Evolutionary conservation across 2,113 vertebrate species (phyloP).

Genomic region (Diadophis punctatus): DNA sequence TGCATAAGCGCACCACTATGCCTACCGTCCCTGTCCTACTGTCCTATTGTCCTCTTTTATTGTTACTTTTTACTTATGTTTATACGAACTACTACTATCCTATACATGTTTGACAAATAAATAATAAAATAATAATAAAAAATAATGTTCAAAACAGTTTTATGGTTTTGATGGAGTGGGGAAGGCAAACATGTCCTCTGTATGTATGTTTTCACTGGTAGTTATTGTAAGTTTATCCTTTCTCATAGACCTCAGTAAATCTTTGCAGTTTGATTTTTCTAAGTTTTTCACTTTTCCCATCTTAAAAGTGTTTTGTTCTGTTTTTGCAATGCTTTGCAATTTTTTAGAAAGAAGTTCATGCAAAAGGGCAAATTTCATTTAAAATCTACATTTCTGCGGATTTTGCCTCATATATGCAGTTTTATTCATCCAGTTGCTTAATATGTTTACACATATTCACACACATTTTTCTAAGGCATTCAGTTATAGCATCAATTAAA

Average conservation of each 20-base stretch:
- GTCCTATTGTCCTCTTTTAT: too few species aligned
- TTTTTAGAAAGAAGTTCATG: not conserved
- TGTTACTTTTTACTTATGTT: too few species aligned
- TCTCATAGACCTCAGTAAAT: not conserved
- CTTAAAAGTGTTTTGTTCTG: not conserved
- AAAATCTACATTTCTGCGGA: not conserved
- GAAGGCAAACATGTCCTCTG: not conserved
- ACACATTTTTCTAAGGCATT: not conserved
- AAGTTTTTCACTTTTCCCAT: not conserved
- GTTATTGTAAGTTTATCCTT: not conserved
- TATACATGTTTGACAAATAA: too few species aligned
- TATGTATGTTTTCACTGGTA: not conserved
- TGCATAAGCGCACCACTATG: too few species aligned
- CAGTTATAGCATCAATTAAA: not conserved
- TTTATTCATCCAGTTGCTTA: not conserved
- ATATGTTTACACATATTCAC: not conserved
- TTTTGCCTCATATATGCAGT: not conserved
- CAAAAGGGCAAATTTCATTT: not conserved
- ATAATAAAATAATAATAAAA: too few species aligned
- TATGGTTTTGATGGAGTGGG: not conserved
- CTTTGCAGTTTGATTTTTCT: not conserved
- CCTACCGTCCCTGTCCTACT: too few species aligned
- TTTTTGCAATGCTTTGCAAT: not conserved
- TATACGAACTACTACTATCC: too few species aligned
- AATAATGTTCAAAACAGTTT: not conserved